Base-by-base conservation (phyloP, 2,113 vertebrate species). In the Callocephalon fimbriatum region DNA sequence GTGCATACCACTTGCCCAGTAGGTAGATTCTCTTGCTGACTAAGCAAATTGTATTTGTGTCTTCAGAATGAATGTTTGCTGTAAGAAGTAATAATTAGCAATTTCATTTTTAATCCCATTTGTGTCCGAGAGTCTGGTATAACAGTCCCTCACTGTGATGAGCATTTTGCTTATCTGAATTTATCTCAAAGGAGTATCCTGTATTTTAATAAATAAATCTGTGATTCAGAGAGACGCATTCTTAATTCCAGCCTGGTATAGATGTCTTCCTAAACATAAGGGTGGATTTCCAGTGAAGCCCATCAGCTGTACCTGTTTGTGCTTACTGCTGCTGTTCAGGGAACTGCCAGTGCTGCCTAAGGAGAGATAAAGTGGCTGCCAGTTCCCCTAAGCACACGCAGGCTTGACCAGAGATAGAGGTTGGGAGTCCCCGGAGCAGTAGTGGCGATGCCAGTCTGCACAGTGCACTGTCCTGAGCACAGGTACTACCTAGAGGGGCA, bases 381-480 rank as follows among this genome's bases (percentile, higher is more conserved):
- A 12, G n/a, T 35, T n/a, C 2, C 19, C 47, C n/a, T 19, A 42
- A 35, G 56, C 56, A 58, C 54, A 9, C 3, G 2, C 37, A 21
- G 63, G n/a, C 8, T 2, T 13, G 51, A 50, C 23, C 17, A 12
- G 38, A 35, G 51, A 16, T 20, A 5, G 1, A 27, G 56, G 45
- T 1, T 4, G 85, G 40, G 32, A 7, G 27, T 32, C 47, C 20
- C 22, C 10, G 62, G n/a, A 21, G 37, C n/a, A 4, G 37, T 0
- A 5, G 51, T 13, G n/a, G 12, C 2, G 1, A 6, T 40, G 73
- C 23, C 37, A 9, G 14, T 26, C 32, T 13, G 5, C 12, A 3
- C 16, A 12, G 42, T 1, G 21, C 31, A 1, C 27, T 22, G 59
- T 6, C 26, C 3, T 1, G 20, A 71, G 38, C 38, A 3, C 44